Evolutionary conservation across 2,888 invertebrate species (phyloP).

Genomic region (Gortyna flavago): DNA sequence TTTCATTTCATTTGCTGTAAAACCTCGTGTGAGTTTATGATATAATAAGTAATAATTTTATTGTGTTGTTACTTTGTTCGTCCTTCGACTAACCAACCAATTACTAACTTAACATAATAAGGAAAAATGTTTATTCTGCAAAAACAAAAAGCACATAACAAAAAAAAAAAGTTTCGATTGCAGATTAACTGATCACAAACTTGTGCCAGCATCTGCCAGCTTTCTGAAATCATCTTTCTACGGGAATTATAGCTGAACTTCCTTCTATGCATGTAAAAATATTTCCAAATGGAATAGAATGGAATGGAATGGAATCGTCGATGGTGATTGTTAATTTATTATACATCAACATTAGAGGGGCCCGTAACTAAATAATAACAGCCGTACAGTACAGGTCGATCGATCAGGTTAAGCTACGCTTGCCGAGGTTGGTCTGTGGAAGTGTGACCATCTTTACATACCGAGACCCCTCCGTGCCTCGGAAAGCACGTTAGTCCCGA

Average conservation of each 20-base stretch:
- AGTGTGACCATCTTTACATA: too few relatives aligned
- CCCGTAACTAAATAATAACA: too few relatives aligned
- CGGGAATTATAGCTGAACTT: not conserved
- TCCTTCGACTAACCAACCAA: not conserved
- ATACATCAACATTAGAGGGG: too few relatives aligned
- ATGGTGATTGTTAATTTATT: not conserved
- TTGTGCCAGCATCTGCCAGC: too few relatives aligned
- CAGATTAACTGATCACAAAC: too few relatives aligned
- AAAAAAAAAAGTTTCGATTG: not conserved
- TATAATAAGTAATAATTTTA: not conserved
- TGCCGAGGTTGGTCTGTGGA: too few relatives aligned
- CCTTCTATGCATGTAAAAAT: not conserved
- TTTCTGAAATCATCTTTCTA: not conserved
- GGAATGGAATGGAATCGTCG: not conserved
- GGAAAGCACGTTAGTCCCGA: too few relatives aligned
- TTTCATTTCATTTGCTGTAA: constrained; percentile 21
- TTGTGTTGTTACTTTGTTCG: not conserved
- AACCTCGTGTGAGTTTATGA: not conserved
- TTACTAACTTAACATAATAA: not conserved
- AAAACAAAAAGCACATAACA: not conserved
- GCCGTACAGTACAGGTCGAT: too few relatives aligned
- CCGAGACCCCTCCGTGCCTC: too few relatives aligned
- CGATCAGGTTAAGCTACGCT: too few relatives aligned
- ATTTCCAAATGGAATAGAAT: not conserved
- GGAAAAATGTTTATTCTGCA: not conserved